These are phyloP conservation scores for Synchiropus splendidus DNA, from an alignment of 2,113 vertebrate species.

Conservation along the genomic window DNA sequence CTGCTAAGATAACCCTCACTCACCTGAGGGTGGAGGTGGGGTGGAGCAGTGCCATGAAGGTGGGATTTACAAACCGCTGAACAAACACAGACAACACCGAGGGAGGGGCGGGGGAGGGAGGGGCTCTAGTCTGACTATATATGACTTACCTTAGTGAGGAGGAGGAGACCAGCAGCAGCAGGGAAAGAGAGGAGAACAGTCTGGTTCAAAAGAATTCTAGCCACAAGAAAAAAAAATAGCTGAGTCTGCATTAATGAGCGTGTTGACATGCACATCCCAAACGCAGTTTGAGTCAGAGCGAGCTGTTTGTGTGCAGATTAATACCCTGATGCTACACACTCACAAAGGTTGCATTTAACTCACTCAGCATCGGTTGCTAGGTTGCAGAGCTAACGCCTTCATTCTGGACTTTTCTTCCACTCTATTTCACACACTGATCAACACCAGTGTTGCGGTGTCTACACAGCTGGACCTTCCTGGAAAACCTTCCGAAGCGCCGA, in stretches of 20 bases:
- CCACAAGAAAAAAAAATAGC: not conserved
- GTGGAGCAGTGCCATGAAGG: conserved; percentile 51
- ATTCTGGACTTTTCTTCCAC: too few species aligned
- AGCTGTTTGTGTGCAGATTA: conserved; percentile 16
- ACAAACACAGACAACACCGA: conserved; percentile 55
- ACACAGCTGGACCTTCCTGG: too few species aligned
- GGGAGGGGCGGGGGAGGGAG: conserved; percentile 17
- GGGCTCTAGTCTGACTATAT: conserved; percentile 27
- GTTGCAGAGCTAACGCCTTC: too few species aligned
- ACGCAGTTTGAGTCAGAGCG: conserved; percentile 29
- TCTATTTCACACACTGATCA: too few species aligned
- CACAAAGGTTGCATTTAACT: too few species aligned
- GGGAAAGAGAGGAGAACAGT: conserved; percentile 28
- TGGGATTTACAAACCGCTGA: conserved; percentile 58
- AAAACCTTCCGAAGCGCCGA: too few species aligned
- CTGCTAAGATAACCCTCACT: conserved; percentile 59
- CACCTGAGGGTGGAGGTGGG: conserved; percentile 61
- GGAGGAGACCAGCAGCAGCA: conserved; percentile 40
- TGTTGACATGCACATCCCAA: conserved; percentile 42
- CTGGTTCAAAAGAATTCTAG: conserved; percentile 57
- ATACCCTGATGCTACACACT: conserved; percentile 4
- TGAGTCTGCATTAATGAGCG: conserved; percentile 5
- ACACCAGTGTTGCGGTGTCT: too few species aligned
- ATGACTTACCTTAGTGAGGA: conserved; percentile 70
- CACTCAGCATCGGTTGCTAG: too few species aligned